Base-by-base conservation (phyloP, 2,797 vertebrate species). In the Argya squamiceps region DNA sequence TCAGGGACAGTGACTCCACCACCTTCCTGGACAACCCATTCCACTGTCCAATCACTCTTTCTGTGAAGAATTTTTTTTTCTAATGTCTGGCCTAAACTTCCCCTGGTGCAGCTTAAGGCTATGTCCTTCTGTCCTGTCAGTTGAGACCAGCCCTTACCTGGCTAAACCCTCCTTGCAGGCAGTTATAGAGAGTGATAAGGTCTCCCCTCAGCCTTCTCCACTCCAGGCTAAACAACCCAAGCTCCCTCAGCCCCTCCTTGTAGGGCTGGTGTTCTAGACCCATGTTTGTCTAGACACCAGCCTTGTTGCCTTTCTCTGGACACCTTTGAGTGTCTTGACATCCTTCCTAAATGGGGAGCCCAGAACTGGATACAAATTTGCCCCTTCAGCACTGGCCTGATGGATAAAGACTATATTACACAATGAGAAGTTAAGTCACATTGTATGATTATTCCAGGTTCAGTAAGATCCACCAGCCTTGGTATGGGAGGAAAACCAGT, bases 241-340 rank as follows among this genome's bases (percentile, higher is more conserved):
- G 37, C 8, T 52, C 4, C 23, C 23, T 59, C 62, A 67, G 19
- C 18, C 7, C 9, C n/a, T 44, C 37, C 46, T 37, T 0, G 0
- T 0, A 16, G n/a, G 46, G n/a, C 15, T 21, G n/a, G 22, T 29
- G 27, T 39, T 39, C 39, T 59, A 59, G 22, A 37, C 22, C 22
- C 22, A 27, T 43, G 36, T 36, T 36, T 41, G 11, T 43, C 26
- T 19, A 27, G 26, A 43, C 21, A 19, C 15, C 27, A 53, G 63
- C 24, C 13, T 23, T 53, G 29, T 5, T 68, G 34, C 39, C 20
- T 7, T 69, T 39, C 34, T 53, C 29, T 46, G 29, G 29, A 21
- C 11, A 4, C 9, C 39, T 46, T 30, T 60, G 63, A 21, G 23
- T 27, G 17, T 37, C 16, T 77, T 2, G 14, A 9, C 4, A 30